Conservation (phyloP, 2,888 invertebrate species). For the Ormia ochracea region DNA sequence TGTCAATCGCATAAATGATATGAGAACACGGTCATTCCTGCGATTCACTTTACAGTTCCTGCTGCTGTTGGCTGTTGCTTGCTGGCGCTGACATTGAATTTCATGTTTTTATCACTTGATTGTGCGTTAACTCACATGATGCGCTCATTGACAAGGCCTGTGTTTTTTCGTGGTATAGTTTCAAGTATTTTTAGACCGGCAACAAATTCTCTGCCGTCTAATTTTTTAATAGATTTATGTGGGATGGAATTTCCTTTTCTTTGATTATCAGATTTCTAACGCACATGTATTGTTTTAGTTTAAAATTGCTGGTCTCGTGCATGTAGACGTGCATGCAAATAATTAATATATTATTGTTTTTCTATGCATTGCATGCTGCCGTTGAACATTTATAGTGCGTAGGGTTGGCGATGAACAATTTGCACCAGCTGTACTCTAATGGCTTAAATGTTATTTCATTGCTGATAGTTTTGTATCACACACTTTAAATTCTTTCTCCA, state of each 20-base stretch:
- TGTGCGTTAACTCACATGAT: constrained; percentile 33
- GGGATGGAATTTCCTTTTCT: too few relatives aligned
- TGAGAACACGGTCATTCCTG: not conserved
- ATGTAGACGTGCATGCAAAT: not conserved
- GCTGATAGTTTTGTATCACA: constrained; percentile 28
- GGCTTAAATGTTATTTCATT: constrained; percentile 47
- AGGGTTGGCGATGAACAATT: not conserved
- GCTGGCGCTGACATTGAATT: not conserved
- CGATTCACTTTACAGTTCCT: constrained; percentile 1
- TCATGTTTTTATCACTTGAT: constrained; percentile 25
- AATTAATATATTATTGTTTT: not conserved
- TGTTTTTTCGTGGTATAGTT: constrained; percentile 35
- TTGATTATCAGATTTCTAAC: too few relatives aligned
- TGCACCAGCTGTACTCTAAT: constrained; percentile 22
- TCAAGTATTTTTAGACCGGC: not conserved
- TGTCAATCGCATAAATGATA: too few relatives aligned
- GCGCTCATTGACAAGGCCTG: constrained; percentile 26
- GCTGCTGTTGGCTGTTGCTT: not conserved
- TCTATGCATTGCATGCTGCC: not conserved
- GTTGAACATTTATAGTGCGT: not conserved
- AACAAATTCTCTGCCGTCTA: not conserved
- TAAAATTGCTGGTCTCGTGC: too few relatives aligned
- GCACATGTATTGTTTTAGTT: too few relatives aligned
- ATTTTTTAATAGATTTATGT: too few relatives aligned
- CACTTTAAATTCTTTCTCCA: constrained; percentile 29